Percentiles rank a stretch among this genome's conserved stretches.
These are phyloP conservation scores for Diplolepis rosae DNA, from an alignment of 2,888 invertebrate species.

Conservation along the genomic window DNA sequence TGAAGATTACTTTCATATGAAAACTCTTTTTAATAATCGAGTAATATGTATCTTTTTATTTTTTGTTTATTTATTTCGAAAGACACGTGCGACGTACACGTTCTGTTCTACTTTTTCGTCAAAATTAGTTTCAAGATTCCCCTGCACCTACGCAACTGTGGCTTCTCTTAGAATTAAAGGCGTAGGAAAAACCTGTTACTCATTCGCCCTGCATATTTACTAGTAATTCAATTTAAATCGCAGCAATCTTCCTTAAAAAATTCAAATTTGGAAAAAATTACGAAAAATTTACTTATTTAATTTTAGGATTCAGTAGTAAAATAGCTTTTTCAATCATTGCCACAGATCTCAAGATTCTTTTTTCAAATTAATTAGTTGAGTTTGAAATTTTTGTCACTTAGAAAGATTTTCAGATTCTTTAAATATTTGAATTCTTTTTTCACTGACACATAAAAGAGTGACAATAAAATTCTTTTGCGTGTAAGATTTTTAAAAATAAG, in stretches of 20 bases:
- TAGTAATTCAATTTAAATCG: background rate
- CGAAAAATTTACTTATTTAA: no score
- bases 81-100: background rate
- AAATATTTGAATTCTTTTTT: background rate
- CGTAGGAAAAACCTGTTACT: conserved; percentile 20
- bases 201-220: background rate
- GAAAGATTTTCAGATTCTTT: no score
- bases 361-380: no score
- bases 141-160: conserved; percentile 8
- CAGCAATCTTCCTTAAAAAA: background rate
- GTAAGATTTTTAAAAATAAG: conserved; percentile 24
- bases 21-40: no score
- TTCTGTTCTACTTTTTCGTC: background rate
- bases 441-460: background rate
- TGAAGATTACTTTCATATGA: no score
- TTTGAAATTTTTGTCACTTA: no score
- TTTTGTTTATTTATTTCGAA: background rate
- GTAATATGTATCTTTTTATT: background rate
- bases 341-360: background rate
- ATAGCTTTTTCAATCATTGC: no score
- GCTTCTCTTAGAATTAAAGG: conserved; percentile 11
- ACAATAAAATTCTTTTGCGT: conserved; percentile 14
- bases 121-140: background rate
- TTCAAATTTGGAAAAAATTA: background rate
- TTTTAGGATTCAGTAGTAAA: no score